Conservation (phyloP, 2,113 vertebrate genomes). For the Tupaia tana region DNA sequence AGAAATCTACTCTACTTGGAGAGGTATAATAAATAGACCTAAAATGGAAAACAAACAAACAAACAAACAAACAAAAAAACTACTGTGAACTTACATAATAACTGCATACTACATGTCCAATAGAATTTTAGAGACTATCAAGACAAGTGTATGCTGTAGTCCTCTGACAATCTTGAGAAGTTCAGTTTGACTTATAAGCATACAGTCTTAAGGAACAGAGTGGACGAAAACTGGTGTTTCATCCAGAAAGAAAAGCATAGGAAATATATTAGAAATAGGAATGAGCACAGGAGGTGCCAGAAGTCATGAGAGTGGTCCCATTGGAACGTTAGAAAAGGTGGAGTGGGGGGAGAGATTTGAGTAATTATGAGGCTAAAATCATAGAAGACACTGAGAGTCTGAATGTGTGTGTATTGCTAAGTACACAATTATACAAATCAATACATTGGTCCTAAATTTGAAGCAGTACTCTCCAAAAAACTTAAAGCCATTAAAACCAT, state of each 20-base stretch:
- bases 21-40: background rate
- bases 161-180: background rate
- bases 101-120: background rate
- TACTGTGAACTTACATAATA: background rate
- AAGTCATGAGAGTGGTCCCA: background rate
- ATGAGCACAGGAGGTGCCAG: background rate
- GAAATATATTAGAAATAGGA: background rate
- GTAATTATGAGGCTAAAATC: background rate
- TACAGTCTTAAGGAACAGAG: background rate
- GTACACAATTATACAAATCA: background rate
- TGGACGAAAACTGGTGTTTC: background rate
- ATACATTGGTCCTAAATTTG: background rate
- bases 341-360: background rate
- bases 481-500: background rate
- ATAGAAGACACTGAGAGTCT: background rate
- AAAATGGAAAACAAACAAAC: background rate
- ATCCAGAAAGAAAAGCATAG: background rate
- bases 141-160: background rate
- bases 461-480: background rate
- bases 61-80: background rate
- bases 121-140: background rate
- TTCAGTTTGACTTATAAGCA: background rate
- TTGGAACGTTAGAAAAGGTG: background rate
- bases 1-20: background rate
- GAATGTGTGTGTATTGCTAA: background rate